A percentile compares a stretch with the other conserved stretches of the same genome.
These are phyloP conservation scores for Acleris sparsana DNA, from an alignment of 2,888 invertebrate species.

Conservation along the genomic window DNA sequence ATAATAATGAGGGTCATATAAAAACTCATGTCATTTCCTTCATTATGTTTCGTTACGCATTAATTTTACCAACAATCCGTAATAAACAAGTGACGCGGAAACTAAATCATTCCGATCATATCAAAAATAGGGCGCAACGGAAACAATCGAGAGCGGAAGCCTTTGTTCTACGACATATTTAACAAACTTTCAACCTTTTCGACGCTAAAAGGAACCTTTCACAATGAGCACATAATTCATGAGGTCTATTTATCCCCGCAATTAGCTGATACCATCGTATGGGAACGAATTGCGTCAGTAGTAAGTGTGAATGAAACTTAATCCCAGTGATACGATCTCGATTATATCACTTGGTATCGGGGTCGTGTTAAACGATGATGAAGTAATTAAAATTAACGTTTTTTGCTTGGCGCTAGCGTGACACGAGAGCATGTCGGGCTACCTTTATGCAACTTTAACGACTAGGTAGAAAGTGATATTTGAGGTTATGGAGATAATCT, in stretches of 20 bases:
- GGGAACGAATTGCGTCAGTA: conserved; percentile 63
- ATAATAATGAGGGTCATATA: too few species aligned
- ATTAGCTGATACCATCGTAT: conserved; percentile 48
- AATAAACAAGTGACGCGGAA: too few species aligned
- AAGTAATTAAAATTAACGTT: conserved; percentile 42
- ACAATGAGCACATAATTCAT: conserved; percentile 36
- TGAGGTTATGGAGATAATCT: too few species aligned
- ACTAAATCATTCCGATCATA: too few species aligned
- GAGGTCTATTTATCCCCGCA: conserved; percentile 34
- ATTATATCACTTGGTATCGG: conserved; percentile 44
- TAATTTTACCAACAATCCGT: too few species aligned
- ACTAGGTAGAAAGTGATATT: conserved; percentile 2
- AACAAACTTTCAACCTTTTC: conserved; percentile 5
- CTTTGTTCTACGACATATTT: not conserved
- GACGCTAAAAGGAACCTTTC: conserved; percentile 25
- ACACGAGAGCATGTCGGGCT: conserved; percentile 19
- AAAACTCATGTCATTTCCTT: too few species aligned
- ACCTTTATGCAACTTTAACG: conserved; percentile 30
- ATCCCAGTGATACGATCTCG: conserved; percentile 53
- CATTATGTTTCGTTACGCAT: too few species aligned
- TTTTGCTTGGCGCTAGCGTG: conserved; percentile 16
- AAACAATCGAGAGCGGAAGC: not conserved
- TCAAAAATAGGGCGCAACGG: too few species aligned
- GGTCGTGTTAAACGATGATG: conserved; percentile 41
- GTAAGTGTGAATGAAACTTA: conserved; percentile 66